Percentiles rank a stretch among this genome's conserved stretches.
These are phyloP conservation scores for Pachyrhynchus sulphureomaculatus DNA, from an alignment of 1,140 invertebrate species.

Conservation along the genomic window DNA sequence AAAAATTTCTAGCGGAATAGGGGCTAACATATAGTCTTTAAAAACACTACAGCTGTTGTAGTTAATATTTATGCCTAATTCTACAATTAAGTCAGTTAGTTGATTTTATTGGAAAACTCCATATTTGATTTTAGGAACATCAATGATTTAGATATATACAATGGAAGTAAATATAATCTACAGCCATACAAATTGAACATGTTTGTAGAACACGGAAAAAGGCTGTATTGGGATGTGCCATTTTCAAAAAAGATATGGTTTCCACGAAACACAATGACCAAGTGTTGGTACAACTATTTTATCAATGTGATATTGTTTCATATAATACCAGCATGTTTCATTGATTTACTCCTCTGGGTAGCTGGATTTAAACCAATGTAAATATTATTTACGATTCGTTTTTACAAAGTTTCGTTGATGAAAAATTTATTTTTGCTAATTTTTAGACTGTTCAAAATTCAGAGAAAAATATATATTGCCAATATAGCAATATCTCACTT, in stretches of 20 bases:
- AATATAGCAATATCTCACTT: slow-evolving; percentile 76
- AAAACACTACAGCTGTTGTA: no score
- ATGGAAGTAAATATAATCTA: slow-evolving; percentile 62
- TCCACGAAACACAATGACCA: slow-evolving; percentile 57
- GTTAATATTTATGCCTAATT: no score
- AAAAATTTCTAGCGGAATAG: no score
- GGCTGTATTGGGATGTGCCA: slow-evolving; percentile 58
- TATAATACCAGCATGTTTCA: slow-evolving; percentile 66
- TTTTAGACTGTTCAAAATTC: slow-evolving; percentile 74
- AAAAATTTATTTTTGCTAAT: slow-evolving; percentile 4
- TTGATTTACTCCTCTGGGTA: slow-evolving; percentile 63
- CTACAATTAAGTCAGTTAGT: not conserved
- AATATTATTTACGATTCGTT: slow-evolving; percentile 46
- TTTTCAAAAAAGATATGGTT: slow-evolving; percentile 69
- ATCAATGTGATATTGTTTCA: slow-evolving; percentile 64
- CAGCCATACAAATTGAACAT: slow-evolving; percentile 68
- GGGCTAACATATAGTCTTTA: no score
- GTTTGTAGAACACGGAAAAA: slow-evolving; percentile 57
- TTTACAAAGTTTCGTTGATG: not conserved
- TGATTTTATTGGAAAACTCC: not conserved
- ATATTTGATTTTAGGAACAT: not conserved
- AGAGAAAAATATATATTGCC: slow-evolving; percentile 76
- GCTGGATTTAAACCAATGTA: slow-evolving; percentile 72
- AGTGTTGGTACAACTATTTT: slow-evolving; percentile 55
- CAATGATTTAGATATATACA: slow-evolving; percentile 58